Evolutionary conservation across 2,113 vertebrate species (phyloP), one percentile per base, ranked within the genome.

Genomic region (Labrus mixtus): DNA sequence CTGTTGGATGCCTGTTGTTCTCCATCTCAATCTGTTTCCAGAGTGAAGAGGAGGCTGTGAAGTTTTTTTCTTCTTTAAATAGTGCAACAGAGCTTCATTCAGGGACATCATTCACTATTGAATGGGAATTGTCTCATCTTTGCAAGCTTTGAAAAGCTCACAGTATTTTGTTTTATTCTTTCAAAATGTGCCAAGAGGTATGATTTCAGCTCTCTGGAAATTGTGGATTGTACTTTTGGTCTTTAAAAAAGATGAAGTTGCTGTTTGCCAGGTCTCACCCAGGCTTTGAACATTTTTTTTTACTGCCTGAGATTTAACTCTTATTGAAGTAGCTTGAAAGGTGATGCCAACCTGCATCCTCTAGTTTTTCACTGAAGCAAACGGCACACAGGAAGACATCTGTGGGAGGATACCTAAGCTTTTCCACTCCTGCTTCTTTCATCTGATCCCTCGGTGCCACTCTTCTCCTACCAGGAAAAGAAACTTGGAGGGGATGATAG

Each of bases 91-190:
- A 80, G 70, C 56, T 57, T 6, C 36, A 71, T 73, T 64, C 59
- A 75, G 67, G 61, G 50, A 54, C 58, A 37, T 17, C n/a, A 13
- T 20, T 72, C 73, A 1, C n/a, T 16, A 10, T n/a, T 70, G 53
- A 46, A 79, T 63, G 67, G 67, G 78, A 86, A 80, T 36, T n/a
- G 65, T 70, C 50, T 25, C 66, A 54, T 71, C 54, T 79, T n/a
- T 65, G 53, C 64, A 51, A 68, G 54, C 76, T 81, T 78, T 54
- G 62, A 60, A 50, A 53, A 65, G 57, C 63, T 67, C 48, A 8
- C 46, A 33, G 11, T 5, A 43, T 2, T 23, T 41, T 3, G 20
- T 45, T 60, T 67, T 63, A 63, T 57, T 22, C 54, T 68, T 54
- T 53, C 20, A 72, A 41, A 29, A 46, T 16, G 9, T 65, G 63